Percentiles rank a stretch among this genome's conserved stretches.
These are phyloP conservation scores for Eciton burchellii DNA, from an alignment of 1,140 invertebrate genomes.

Conservation along the genomic window DNA sequence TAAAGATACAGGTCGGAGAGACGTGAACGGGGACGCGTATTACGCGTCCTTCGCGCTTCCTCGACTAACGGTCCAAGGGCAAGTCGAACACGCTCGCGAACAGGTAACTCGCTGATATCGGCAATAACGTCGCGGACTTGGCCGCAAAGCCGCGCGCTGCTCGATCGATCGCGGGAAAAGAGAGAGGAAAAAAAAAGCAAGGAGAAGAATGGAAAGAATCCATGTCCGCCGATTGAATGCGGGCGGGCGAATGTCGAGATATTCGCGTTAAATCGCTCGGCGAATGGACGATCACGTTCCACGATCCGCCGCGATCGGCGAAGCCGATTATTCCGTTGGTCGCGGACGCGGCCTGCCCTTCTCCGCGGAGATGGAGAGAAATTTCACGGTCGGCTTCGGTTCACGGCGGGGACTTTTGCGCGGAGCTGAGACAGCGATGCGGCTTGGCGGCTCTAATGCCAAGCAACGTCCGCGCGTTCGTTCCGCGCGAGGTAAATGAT, in stretches of 20 bases:
- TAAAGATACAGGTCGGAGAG: no score
- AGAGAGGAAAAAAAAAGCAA: neutral
- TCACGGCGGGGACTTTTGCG: conserved; percentile 47
- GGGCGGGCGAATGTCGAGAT: conserved; percentile 9
- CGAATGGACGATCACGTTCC: conserved; percentile 34
- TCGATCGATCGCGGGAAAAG: neutral
- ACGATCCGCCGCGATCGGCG: conserved; percentile 37
- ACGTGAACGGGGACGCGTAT: conserved; percentile 37
- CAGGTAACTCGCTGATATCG: conserved; percentile 28
- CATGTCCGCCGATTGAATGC: neutral
- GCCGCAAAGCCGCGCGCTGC: neutral
- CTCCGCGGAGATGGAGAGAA: conserved; percentile 4
- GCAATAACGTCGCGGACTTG: neutral
- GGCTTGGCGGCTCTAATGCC: conserved; percentile 23
- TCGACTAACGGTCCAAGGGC: conserved; percentile 26
- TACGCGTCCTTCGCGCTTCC: conserved; percentile 16
- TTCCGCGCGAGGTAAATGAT: conserved; percentile 55
- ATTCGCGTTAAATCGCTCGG: conserved; percentile 17
- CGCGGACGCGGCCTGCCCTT: conserved; percentile 40
- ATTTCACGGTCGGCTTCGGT: conserved; percentile 25
- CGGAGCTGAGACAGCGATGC: conserved; percentile 21
- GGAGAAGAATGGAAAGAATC: neutral
- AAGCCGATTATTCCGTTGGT: conserved; percentile 42
- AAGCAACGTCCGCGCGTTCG: conserved; percentile 24
- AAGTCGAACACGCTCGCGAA: conserved; percentile 28